Evolutionary conservation across 2,888 invertebrate genomes (phyloP).

Genomic region (Zygogramma bicolorata): DNA sequence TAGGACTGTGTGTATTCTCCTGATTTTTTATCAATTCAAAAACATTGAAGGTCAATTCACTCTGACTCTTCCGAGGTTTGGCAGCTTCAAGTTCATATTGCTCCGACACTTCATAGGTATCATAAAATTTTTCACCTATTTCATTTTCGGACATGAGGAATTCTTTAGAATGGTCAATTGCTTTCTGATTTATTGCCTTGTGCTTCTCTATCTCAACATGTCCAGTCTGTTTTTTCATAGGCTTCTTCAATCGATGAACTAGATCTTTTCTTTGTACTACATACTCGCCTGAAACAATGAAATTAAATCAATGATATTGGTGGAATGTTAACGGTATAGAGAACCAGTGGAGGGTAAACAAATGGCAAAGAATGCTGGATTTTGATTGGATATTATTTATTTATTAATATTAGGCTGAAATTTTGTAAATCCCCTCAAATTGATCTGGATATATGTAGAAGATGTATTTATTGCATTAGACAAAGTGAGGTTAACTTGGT

Average conservation of each 20-base stretch:
- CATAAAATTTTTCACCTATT: background rate
- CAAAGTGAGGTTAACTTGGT: too few relatives aligned
- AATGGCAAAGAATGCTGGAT: too few relatives aligned
- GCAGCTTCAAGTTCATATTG: conserved; percentile 49
- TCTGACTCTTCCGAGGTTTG: conserved; percentile 39
- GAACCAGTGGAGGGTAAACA: too few relatives aligned
- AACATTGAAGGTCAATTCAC: conserved; percentile 20
- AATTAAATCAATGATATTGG: background rate
- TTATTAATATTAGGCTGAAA: too few relatives aligned
- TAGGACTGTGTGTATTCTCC: background rate
- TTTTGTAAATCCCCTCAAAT: too few relatives aligned
- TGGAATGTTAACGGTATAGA: too few relatives aligned
- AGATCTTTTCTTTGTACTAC: background rate
- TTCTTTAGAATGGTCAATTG: background rate
- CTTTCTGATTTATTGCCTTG: background rate
- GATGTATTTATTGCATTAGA: too few relatives aligned
- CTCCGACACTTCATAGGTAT: conserved; percentile 20
- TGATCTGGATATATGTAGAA: too few relatives aligned
- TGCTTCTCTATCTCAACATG: background rate
- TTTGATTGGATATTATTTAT: too few relatives aligned
- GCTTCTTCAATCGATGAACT: background rate
- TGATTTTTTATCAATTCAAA: conserved; percentile 14
- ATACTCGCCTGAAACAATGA: background rate
- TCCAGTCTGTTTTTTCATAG: background rate
- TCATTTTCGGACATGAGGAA: background rate